Evolutionary conservation across 2,797 vertebrate genomes (phyloP).

Genomic region (Diplodus sargus): DNA sequence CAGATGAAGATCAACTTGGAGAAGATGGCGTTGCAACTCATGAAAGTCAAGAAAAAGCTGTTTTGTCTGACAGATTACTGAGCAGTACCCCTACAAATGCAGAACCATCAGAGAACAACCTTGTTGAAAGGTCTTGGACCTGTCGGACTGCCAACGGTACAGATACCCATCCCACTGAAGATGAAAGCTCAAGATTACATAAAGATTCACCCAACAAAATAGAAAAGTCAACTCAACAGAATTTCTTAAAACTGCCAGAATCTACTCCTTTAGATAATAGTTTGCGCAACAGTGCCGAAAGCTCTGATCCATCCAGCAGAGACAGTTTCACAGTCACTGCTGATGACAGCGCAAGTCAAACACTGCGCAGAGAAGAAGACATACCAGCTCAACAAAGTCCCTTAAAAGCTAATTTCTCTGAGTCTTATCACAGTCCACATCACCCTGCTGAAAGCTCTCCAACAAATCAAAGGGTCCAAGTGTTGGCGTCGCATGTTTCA

Average conservation of each 20-base stretch:
- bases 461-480: background rate
- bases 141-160: background rate
- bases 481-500: background rate
- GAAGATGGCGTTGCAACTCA: background rate
- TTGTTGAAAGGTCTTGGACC: background rate
- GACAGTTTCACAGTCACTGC: background rate
- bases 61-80: background rate
- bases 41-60: slow-evolving; percentile 2
- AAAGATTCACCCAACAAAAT: slow-evolving; percentile 3
- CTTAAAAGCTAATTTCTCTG: background rate
- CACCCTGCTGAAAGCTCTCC: background rate
- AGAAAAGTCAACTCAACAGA: background rate
- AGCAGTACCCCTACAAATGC: background rate
- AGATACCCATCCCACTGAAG: background rate
- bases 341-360: slow-evolving; percentile 9
- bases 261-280: background rate
- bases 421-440: background rate
- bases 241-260: slow-evolving; percentile 3
- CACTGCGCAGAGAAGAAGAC: background rate
- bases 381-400: background rate
- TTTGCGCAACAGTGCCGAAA: background rate
- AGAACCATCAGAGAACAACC: background rate
- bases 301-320: slow-evolving; percentile 66
- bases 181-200: background rate
- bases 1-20: slow-evolving; percentile 25